These are phyloP conservation scores for Spodoptera exigua DNA, from an alignment of 2,888 invertebrate genomes.

Conservation along the genomic window DNA sequence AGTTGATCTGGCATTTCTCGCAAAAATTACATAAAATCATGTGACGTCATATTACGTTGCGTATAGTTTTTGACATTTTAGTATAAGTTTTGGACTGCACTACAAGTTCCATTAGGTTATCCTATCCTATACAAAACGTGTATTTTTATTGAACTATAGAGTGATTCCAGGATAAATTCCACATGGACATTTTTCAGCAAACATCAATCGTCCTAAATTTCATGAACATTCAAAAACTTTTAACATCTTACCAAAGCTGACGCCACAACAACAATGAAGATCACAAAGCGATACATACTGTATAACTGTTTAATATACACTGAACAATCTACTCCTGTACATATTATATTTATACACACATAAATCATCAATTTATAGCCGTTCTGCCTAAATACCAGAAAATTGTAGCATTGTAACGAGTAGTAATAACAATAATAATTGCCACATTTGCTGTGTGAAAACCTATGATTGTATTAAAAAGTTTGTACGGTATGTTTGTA, in stretches of 20 bases:
- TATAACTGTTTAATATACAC: constrained; percentile 10
- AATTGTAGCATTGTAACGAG: constrained; percentile 42
- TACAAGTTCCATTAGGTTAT: too few species aligned
- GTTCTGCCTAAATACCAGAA: constrained; percentile 55
- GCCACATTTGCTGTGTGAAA: neutral
- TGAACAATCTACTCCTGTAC: neutral
- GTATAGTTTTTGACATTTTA: too few species aligned
- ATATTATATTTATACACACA: constrained; percentile 25
- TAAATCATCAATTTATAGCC: constrained; percentile 9
- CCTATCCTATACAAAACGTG: too few species aligned
- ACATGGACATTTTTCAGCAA: too few species aligned
- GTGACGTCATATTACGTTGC: too few species aligned
- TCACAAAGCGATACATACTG: constrained; percentile 48
- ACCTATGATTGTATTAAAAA: neutral
- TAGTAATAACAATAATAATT: constrained; percentile 8
- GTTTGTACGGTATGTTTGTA: constrained; percentile 11
- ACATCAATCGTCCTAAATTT: too few species aligned
- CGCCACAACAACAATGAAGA: constrained; percentile 10
- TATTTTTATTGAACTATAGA: too few species aligned
- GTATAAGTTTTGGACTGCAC: too few species aligned
- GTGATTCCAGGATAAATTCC: too few species aligned
- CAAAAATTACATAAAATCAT: too few species aligned
- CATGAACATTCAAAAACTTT: neutral
- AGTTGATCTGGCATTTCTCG: too few species aligned
- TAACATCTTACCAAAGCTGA: constrained; percentile 28